Conservation (phyloP, 2,113 vertebrate species). For the Gymnocephalus cernua region DNA sequence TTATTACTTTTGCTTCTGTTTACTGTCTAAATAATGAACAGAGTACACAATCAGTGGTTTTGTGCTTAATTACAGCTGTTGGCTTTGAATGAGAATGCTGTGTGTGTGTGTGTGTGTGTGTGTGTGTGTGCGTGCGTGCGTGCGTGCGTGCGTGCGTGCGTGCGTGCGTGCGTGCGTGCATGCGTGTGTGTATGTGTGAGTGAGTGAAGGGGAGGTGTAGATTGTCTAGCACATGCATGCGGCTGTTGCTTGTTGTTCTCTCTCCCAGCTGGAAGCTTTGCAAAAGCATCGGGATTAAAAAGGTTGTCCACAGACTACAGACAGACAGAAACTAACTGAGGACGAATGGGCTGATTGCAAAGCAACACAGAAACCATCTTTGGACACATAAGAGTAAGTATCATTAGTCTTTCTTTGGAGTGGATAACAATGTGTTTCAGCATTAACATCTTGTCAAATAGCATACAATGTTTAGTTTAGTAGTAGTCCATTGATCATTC, state of each 20-base stretch:
- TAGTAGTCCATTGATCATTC: neutral
- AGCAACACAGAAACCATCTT: constrained; percentile 14
- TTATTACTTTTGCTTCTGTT: constrained; percentile 13
- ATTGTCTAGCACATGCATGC: constrained; percentile 44
- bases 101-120: constrained; percentile 32
- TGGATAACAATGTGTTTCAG: neutral
- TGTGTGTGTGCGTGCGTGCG: neutral
- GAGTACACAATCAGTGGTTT: constrained; percentile 8
- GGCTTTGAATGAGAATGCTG: constrained; percentile 42
- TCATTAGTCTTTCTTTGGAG: neutral
- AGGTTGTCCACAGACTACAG: constrained; percentile 9
- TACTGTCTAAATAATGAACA: constrained; percentile 15
- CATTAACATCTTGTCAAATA: neutral
- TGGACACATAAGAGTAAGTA: constrained; percentile 58
- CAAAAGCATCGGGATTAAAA: constrained; percentile 51
- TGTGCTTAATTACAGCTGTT: constrained; percentile 55
- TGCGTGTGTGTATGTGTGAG: constrained; percentile 19
- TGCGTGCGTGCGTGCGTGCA: constrained; percentile 30
- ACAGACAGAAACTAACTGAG: constrained; percentile 11
- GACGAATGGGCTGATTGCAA: constrained; percentile 39
- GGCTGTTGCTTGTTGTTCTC: constrained; percentile 33
- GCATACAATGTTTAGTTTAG: neutral
- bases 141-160: neutral
- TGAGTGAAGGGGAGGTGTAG: constrained; percentile 5
- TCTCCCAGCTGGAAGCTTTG: constrained; percentile 53